A percentile compares a stretch with the other conserved stretches of the same genome.
These are phyloP conservation scores for Echinometra lucunter DNA, from an alignment of 53 echinoderm and acorn worm genomes.

Conservation along the genomic window DNA sequence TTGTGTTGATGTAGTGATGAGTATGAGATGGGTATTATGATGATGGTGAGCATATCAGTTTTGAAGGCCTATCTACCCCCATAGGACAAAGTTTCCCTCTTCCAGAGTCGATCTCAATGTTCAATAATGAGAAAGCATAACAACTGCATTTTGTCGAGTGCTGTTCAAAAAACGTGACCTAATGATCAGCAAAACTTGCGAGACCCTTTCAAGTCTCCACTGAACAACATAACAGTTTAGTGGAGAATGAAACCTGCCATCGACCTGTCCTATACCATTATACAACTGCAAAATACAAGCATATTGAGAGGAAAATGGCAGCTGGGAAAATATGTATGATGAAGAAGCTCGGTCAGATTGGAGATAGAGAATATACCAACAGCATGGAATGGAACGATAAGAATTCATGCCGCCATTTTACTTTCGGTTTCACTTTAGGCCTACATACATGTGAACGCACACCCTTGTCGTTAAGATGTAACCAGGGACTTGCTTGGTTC, in stretches of 20 bases:
- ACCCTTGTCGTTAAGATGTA: too few species aligned
- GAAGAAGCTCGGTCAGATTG: background rate
- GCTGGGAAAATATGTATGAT: background rate
- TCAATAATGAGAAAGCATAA: too few species aligned
- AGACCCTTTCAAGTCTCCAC: background rate
- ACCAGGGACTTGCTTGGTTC: too few species aligned
- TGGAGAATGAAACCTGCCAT: background rate
- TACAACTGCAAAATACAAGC: background rate
- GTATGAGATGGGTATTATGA: too few species aligned
- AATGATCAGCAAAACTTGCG: background rate
- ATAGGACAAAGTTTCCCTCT: too few species aligned
- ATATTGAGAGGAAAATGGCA: background rate
- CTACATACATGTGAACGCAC: background rate
- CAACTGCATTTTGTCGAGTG: too few species aligned
- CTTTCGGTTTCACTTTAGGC: slow-evolving; percentile 19
- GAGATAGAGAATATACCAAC: background rate
- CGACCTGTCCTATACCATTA: background rate
- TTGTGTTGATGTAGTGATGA: too few species aligned
- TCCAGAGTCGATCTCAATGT: too few species aligned
- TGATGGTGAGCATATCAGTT: too few species aligned
- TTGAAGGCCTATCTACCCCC: too few species aligned
- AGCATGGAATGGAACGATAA: background rate
- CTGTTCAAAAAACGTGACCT: too few species aligned
- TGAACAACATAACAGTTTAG: background rate
- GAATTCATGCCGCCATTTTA: slow-evolving; percentile 16